A percentile compares a stretch with the other conserved stretches of the same genome.
Conservation (phyloP, 2,888 invertebrate genomes). For the Coleophora flavipennella region DNA sequence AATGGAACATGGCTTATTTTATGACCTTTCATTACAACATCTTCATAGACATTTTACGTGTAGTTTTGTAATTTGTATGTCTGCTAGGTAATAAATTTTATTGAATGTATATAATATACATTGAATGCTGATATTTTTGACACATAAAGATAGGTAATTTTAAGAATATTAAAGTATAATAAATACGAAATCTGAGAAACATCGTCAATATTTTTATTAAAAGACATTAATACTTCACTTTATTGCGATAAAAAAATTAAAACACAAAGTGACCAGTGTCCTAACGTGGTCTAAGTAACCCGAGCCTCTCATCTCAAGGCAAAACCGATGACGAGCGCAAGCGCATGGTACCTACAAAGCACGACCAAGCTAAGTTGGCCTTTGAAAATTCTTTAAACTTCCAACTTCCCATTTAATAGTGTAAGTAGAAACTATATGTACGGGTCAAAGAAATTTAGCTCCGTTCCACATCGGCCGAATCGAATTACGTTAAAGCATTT, state of each 20-base stretch:
- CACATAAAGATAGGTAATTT: no score
- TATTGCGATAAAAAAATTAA: no score
- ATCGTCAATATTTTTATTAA: no score
- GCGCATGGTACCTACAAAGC: slow-evolving; percentile 31
- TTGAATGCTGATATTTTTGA: no score
- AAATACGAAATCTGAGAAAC: no score
- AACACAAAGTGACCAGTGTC: slow-evolving; percentile 24
- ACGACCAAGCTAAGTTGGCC: slow-evolving; percentile 43
- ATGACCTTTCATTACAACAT: slow-evolving; percentile 29
- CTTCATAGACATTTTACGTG: slow-evolving; percentile 16
- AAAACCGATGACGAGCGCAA: slow-evolving; percentile 45
- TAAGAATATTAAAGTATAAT: no score
- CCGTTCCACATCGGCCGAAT: slow-evolving; percentile 54
- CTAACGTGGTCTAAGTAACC: slow-evolving; percentile 69
- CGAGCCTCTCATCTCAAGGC: slow-evolving; percentile 64
- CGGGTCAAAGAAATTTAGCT: slow-evolving; percentile 44
- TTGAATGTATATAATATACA: no score
- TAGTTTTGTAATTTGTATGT: no score
- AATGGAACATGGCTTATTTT: slow-evolving; percentile 32
- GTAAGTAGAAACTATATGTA: slow-evolving; percentile 26
- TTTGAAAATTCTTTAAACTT: slow-evolving; percentile 31
- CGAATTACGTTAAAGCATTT: slow-evolving; percentile 67
- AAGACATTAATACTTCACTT: no score
- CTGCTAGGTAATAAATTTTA: no score
- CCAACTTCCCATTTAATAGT: slow-evolving; percentile 20